Evolutionary conservation across 1,140 invertebrate species (phyloP).

Genomic region (Trichonephila clavata): DNA sequence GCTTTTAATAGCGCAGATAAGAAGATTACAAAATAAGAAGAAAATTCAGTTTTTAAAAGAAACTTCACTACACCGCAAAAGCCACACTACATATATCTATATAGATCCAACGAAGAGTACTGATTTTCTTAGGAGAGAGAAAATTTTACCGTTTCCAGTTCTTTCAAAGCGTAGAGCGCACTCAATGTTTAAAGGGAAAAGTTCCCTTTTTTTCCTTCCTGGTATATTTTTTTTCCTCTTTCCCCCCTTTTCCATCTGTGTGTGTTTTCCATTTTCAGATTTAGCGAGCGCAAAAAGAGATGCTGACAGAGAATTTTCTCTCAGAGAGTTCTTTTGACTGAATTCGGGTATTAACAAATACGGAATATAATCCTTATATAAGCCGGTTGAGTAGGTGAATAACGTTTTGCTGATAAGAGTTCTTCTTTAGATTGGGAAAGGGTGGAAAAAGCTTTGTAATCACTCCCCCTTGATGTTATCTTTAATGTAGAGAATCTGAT

Average conservation of each 20-base stretch:
- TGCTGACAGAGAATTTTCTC: slow-evolving; percentile 57
- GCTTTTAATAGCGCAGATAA: slow-evolving; percentile 66
- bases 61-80: slow-evolving; percentile 21
- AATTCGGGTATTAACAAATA: slow-evolving; percentile 59
- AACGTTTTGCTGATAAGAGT: slow-evolving; percentile 19
- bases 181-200: neutral
- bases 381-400: neutral
- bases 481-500: neutral
- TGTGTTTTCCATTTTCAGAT: slow-evolving; percentile 48
- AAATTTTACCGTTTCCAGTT: slow-evolving; percentile 42
- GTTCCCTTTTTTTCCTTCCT: neutral
- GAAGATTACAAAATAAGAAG: slow-evolving; percentile 48
- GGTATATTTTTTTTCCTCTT: neutral
- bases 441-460: neutral
- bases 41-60: slow-evolving; percentile 37
- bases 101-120: neutral
- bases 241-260: neutral
- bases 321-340: neutral
- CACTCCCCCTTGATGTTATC: neutral
- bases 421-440: neutral
- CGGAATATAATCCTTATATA: slow-evolving; percentile 7
- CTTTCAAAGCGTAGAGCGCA: neutral
- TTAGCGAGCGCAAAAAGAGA: slow-evolving; percentile 30
- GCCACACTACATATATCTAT: slow-evolving; percentile 23
- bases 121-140: slow-evolving; percentile 22